These are phyloP conservation scores for Drosophila siamana DNA, from an alignment of 2,888 invertebrate species.

Conservation along the genomic window DNA sequence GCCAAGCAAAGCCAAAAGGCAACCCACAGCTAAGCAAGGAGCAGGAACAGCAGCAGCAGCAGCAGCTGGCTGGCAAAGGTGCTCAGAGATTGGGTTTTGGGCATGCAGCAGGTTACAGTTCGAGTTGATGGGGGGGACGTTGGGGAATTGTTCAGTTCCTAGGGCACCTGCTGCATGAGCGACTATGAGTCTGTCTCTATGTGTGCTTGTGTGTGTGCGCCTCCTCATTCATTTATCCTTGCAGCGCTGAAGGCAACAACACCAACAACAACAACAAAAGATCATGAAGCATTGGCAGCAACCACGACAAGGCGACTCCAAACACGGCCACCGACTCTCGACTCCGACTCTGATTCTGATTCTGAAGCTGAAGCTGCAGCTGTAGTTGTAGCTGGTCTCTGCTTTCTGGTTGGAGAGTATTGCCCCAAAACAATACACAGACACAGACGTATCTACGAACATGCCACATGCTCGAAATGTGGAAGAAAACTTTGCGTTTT, in stretches of 20 bases:
- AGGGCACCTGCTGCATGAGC: constrained; percentile 48
- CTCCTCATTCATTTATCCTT: constrained; percentile 82
- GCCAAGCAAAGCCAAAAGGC: constrained; percentile 32
- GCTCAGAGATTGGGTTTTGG: constrained; percentile 47
- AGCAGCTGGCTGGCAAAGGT: constrained; percentile 39
- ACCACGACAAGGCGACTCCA: constrained; percentile 71
- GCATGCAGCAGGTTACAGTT: not conserved
- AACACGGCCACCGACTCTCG: constrained; percentile 14
- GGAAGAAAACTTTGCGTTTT: constrained; percentile 48
- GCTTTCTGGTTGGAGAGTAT: constrained; percentile 48
- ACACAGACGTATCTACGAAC: constrained; percentile 11
- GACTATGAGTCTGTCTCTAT: constrained; percentile 20
- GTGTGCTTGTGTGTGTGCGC: constrained; percentile 51
- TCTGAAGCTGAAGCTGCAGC: constrained; percentile 13
- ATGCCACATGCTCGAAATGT: constrained; percentile 9
- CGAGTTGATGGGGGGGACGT: constrained; percentile 1
- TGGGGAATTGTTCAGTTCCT: constrained; percentile 36
- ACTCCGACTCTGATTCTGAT: not conserved
- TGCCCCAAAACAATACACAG: constrained; percentile 60
- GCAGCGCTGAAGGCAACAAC: constrained; percentile 69
- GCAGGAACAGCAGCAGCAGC: constrained; percentile 20
- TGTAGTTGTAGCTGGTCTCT: constrained; percentile 16
- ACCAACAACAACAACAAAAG: constrained; percentile 72
- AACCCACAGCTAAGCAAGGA: constrained; percentile 30
- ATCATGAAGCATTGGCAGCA: constrained; percentile 72